Conservation (phyloP, 1,140 invertebrate genomes). For the Zaprionus nigranus region DNA sequence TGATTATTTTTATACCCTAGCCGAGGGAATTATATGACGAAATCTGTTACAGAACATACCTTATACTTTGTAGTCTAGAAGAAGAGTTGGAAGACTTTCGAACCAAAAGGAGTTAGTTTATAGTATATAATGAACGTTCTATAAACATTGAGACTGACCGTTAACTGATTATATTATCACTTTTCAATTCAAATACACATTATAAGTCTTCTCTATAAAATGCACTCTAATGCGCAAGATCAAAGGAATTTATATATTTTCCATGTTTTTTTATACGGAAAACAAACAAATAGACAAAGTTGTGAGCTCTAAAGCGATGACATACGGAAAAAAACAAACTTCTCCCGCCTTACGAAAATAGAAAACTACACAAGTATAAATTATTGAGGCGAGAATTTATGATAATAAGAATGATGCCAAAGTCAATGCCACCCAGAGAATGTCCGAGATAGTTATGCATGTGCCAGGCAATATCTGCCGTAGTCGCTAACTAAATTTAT, state of each 20-base stretch:
- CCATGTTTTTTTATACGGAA: not conserved
- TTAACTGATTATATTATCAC: no score
- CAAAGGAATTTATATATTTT: not conserved
- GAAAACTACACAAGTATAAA: constrained; percentile 22
- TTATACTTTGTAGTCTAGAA: not conserved
- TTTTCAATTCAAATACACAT: not conserved
- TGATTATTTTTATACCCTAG: constrained; percentile 43
- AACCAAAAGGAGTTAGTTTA: not conserved
- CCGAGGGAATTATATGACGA: constrained; percentile 25
- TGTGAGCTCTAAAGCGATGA: constrained; percentile 29
- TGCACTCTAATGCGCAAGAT: not conserved
- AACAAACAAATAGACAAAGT: constrained; percentile 3
- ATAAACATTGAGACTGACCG: not conserved
- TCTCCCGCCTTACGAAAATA: constrained; percentile 3
- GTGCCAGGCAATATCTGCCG: constrained; percentile 30
- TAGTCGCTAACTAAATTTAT: constrained; percentile 62
- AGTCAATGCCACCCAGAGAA: constrained; percentile 53
- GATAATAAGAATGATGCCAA: constrained; percentile 60
- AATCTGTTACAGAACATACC: not conserved
- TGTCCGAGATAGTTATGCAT: constrained; percentile 45
- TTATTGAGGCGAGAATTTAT: constrained; percentile 49
- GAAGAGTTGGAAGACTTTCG: no score
- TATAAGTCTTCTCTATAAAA: not conserved
- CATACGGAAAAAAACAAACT: constrained; percentile 16
- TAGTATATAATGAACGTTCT: not conserved